These are phyloP conservation scores for Chrysotoxum bicinctum DNA, from an alignment of 2,888 invertebrate species.

Conservation along the genomic window DNA sequence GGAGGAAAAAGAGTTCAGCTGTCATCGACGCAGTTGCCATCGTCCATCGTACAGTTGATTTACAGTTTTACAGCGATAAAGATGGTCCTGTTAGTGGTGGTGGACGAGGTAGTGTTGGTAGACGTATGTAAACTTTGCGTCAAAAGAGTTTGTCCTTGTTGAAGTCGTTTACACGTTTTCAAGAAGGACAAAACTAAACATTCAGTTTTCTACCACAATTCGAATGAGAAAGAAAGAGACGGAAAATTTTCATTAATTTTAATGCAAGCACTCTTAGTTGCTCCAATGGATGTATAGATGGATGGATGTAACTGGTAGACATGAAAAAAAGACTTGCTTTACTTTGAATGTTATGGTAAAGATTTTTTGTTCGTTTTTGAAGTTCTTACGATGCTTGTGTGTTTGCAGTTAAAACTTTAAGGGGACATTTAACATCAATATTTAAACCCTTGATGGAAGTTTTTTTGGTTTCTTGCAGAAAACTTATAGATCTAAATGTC, in stretches of 20 bases:
- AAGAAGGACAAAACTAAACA: conserved; percentile 23
- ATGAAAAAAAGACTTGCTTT: not conserved
- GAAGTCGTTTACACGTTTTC: conserved; percentile 22
- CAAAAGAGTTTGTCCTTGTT: conserved; percentile 28
- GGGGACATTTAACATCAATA: conserved; percentile 33
- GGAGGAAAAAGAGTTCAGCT: not conserved
- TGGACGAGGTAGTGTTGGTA: not conserved
- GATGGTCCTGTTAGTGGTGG: not conserved
- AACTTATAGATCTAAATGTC: too few species aligned
- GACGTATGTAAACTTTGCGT: conserved; percentile 28
- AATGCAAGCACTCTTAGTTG: conserved; percentile 47
- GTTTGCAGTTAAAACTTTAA: not conserved
- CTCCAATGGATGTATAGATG: conserved; percentile 16
- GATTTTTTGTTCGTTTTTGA: conserved; percentile 32
- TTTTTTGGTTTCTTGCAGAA: too few species aligned
- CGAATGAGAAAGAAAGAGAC: not conserved
- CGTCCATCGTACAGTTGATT: not conserved
- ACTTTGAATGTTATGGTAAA: not conserved
- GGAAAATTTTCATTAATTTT: conserved; percentile 51
- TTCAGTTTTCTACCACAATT: not conserved
- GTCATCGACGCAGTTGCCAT: not conserved
- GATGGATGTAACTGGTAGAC: too few species aligned
- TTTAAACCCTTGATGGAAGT: too few species aligned
- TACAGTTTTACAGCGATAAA: not conserved
- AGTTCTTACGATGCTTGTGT: not conserved